Evolutionary conservation across 2,113 vertebrate genomes (phyloP).

Genomic region (Prunella fulvescens): DNA sequence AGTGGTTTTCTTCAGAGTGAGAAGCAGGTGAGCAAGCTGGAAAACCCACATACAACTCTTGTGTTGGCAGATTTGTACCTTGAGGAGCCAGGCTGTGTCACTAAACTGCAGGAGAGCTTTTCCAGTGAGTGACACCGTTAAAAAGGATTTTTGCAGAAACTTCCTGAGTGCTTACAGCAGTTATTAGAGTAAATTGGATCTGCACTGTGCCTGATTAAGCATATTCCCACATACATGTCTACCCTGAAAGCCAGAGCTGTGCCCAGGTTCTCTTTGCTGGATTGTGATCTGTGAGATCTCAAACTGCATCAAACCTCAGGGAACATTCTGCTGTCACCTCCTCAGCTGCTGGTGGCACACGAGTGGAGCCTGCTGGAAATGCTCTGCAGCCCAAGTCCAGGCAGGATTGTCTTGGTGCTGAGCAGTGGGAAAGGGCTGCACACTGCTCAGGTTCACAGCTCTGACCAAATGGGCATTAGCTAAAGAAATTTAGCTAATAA

Average conservation of each 20-base stretch:
- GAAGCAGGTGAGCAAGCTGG: neutral
- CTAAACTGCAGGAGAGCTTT: neutral
- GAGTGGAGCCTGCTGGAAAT: neutral
- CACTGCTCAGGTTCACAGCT: neutral
- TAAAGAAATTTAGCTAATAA: too few species aligned
- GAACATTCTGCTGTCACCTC: rapidly evolving
- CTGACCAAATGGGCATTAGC: neutral
- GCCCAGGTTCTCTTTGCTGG: neutral
- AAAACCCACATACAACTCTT: neutral
- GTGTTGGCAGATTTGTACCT: neutral
- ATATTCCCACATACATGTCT: neutral
- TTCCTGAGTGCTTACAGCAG: neutral
- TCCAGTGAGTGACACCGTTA: neutral
- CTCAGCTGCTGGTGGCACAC: rapidly evolving
- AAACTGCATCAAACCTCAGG: neutral
- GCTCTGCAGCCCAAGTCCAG: neutral
- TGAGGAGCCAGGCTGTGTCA: neutral
- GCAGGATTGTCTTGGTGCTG: neutral
- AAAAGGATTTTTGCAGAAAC: neutral
- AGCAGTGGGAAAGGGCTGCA: neutral
- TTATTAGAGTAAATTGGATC: neutral
- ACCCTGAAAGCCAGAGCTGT: neutral
- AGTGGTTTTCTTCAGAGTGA: neutral
- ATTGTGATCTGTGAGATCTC: neutral
- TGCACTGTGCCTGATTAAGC: neutral